Evolutionary conservation across 1,140 invertebrate species (phyloP).

Genomic region (Bradysia coprophila): DNA sequence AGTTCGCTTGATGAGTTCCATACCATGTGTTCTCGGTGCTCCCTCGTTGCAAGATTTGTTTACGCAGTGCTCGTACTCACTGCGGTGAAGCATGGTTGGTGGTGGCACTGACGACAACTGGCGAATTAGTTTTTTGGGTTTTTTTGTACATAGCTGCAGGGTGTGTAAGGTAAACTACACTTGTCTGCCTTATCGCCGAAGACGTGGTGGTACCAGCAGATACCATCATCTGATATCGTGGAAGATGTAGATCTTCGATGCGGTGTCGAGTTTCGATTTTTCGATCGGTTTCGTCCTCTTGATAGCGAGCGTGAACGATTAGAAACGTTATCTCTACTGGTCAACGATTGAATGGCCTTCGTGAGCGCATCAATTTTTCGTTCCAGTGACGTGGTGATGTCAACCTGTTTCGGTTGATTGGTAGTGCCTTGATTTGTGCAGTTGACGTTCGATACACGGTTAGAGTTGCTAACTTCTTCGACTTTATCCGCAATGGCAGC

Average conservation of each 20-base stretch:
- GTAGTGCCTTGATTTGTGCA: too few relatives aligned
- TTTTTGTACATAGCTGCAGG: too few relatives aligned
- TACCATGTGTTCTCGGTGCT: too few relatives aligned
- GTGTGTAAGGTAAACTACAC: background rate
- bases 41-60: too few relatives aligned
- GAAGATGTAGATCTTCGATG: background rate
- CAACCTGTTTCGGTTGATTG: too few relatives aligned
- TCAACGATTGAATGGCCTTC: background rate
- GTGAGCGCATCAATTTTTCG: background rate
- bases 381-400: too few relatives aligned
- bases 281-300: background rate
- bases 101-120: background rate
- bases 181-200: background rate
- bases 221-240: background rate
- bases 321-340: too few relatives aligned
- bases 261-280: background rate
- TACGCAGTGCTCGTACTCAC: too few relatives aligned
- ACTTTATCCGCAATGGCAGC: background rate
- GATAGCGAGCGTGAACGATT: background rate
- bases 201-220: constrained; percentile 1
- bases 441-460: background rate
- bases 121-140: constrained; percentile 2
- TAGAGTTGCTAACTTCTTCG: background rate
- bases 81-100: too few relatives aligned
- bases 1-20: too few relatives aligned